Evolutionary conservation across 2,113 vertebrate genomes (phyloP), one percentile per base, ranked within the genome.

Genomic region (Agapornis roseicollis): DNA sequence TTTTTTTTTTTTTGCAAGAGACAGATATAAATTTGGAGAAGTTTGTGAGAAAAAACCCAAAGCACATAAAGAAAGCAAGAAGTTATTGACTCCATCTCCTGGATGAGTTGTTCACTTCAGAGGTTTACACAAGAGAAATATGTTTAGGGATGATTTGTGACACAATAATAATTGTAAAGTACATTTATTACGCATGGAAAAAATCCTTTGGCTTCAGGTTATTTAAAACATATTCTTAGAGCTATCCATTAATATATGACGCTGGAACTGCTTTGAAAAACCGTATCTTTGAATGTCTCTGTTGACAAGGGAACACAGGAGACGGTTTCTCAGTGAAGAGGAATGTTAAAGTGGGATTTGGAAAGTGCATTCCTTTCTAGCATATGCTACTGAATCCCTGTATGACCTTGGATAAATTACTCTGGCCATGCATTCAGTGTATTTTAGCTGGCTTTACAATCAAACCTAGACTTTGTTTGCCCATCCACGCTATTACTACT

Each of bases 341-440:
- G 22, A 41, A 33, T 41, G 55, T 37, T 9, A 1, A 1, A 64
- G 25, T 24, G 28, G 50, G 31, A 29, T 81, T 68, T 7, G 3
- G 39, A 42, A 76, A 85, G 7, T 64, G 24, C 17, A 13, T 44
- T 86, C 18, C 31, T 46, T 86, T 20, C 31, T 49, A 37, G 31
- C 17, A 31, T 0, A 0, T 33, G 22, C 13, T 70, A 17, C 47
- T 53, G 37, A 60, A 25, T 68, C 17, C 18, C 24, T 23, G 0
- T 11, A 37, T 33, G 41, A 37, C 22, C 41, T 78, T 15, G 18
- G 29, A 2, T 60, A 80, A 76, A 22, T 80, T 6, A 17, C 29
- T 69, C 5, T 83, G 31, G 10, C 28, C 37, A 14, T 64, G 15
- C 7, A 55, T 76, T 64, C 42, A 35, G 0, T 9, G 5, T n/a